phyloP scores from a whole-genome alignment of 2,797 vertebrate species.

The Pangasius krempfi region DNA sequence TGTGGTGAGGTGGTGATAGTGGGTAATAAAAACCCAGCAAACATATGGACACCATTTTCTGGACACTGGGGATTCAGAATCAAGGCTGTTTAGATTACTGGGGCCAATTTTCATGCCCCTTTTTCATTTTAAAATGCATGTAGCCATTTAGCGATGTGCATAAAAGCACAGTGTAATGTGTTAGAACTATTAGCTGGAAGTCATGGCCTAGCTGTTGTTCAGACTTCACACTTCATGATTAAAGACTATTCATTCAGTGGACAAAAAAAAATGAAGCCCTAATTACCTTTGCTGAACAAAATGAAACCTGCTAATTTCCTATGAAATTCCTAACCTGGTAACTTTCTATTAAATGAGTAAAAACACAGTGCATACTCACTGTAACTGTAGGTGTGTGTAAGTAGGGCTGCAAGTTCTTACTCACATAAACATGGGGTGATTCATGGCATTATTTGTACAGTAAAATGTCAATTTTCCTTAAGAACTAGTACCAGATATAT shows the following conservation, averaged over 20 bases:
- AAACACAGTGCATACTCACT: neutral
- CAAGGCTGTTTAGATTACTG: constrained; percentile 13
- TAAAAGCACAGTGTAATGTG: neutral
- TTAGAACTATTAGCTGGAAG: neutral
- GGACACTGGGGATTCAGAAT: neutral
- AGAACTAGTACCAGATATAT: neutral
- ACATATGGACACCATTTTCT: constrained; percentile 29
- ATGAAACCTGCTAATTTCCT: neutral
- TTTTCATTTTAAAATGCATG: constrained; percentile 2
- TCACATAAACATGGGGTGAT: neutral
- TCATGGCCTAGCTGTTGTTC: neutral
- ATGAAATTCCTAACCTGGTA: too few species aligned
- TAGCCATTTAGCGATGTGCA: neutral
- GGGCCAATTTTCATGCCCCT: neutral
- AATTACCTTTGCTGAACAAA: neutral
- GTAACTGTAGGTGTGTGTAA: neutral
- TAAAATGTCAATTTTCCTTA: neutral
- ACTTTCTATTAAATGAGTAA: constrained; percentile 9
- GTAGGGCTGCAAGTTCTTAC: neutral
- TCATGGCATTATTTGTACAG: neutral
- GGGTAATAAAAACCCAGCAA: constrained; percentile 9
- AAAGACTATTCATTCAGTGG: neutral
- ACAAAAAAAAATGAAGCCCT: neutral
- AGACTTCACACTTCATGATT: neutral
- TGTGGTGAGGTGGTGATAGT: constrained; percentile 20